These are phyloP conservation scores for Tillus elongatus DNA, from an alignment of 2,888 invertebrate species.

Conservation along the genomic window DNA sequence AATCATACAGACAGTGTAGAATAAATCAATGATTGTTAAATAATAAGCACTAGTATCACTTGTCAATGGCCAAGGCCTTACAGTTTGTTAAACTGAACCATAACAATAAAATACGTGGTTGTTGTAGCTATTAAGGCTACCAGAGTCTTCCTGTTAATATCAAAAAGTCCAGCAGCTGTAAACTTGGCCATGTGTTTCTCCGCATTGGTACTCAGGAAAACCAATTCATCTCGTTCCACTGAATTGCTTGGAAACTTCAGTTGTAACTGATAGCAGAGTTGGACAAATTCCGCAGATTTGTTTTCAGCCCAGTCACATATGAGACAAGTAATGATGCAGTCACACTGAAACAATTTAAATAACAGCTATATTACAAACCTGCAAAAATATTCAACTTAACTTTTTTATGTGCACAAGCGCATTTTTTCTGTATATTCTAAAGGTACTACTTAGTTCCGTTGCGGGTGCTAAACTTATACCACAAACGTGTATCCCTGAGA, in stretches of 20 bases:
- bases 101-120: constrained; percentile 17
- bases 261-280: constrained; percentile 16
- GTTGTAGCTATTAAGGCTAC: constrained; percentile 12
- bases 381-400: no score
- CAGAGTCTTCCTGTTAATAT: constrained; percentile 13
- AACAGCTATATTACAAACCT: no score
- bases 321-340: not conserved
- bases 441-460: no score
- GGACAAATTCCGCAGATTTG: constrained; percentile 16
- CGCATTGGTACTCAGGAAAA: constrained; percentile 14
- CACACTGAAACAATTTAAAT: not conserved
- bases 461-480: no score
- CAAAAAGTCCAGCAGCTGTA: constrained; percentile 14
- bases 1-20: no score
- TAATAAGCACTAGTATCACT: no score
- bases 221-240: constrained; percentile 13
- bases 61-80: no score
- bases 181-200: constrained; percentile 14
- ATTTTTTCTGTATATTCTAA: no score
- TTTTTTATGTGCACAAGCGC: no score
- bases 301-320: constrained; percentile 11
- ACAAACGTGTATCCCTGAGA: no score
- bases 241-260: constrained; percentile 15
- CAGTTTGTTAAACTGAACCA: constrained; percentile 19
- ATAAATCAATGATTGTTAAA: no score